These are phyloP conservation scores for Cydia splendana DNA, from an alignment of 1,140 invertebrate species.

Conservation along the genomic window DNA sequence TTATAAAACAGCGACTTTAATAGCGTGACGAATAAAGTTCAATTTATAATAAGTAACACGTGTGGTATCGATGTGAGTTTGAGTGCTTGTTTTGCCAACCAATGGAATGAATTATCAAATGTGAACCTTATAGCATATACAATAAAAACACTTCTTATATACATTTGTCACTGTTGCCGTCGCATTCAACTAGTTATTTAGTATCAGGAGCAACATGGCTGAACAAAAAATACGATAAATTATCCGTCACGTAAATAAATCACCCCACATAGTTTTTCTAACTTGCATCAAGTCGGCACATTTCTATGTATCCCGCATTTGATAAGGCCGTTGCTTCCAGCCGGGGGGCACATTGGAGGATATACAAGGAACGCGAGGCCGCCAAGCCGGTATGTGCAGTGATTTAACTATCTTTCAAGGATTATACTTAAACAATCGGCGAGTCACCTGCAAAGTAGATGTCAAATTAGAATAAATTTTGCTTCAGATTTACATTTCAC, in stretches of 20 bases:
- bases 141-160: background rate
- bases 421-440: slow-evolving; percentile 78
- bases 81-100: background rate
- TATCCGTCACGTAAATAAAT: background rate
- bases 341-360: slow-evolving; percentile 32
- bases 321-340: slow-evolving; percentile 2
- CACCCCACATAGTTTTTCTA: background rate
- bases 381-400: slow-evolving; percentile 71
- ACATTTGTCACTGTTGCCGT: background rate
- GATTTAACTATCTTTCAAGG: slow-evolving; percentile 70
- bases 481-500: slow-evolving; percentile 67
- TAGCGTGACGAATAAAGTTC: background rate
- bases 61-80: no score
- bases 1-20: no score
- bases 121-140: background rate
- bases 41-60: background rate
- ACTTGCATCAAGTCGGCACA: background rate
- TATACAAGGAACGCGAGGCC: slow-evolving; percentile 52
- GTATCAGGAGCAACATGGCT: no score
- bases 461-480: slow-evolving; percentile 78
- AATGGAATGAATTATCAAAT: background rate
- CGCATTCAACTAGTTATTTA: no score
- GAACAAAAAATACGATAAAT: no score
- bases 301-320: background rate
- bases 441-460: slow-evolving; percentile 79